Evolutionary conservation across 2,113 vertebrate genomes (phyloP).

Genomic region (Larimichthys polyactis): DNA sequence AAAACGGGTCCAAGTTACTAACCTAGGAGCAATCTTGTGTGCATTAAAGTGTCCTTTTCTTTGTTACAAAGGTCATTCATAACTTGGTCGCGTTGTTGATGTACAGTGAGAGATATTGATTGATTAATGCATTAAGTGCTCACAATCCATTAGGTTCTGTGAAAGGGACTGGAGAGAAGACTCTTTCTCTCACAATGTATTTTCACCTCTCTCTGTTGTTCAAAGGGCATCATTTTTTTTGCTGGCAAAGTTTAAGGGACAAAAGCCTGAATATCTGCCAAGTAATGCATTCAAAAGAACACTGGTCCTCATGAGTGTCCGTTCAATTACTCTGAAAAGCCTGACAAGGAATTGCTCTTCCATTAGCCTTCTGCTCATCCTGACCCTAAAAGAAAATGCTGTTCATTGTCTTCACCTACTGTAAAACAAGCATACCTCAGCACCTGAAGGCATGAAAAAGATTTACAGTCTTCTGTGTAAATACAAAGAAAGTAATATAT

Average conservation of each 20-base stretch:
- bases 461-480: slow-evolving; percentile 16
- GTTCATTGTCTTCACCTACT: slow-evolving; percentile 45
- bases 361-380: slow-evolving; percentile 88
- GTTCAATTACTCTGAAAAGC: slow-evolving; percentile 95
- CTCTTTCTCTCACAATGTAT: slow-evolving; percentile 87
- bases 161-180: slow-evolving; percentile 94
- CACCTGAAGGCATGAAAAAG: slow-evolving; percentile 20
- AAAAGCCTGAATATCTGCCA: slow-evolving; percentile 96
- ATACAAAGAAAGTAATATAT: slow-evolving; percentile 19
- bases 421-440: slow-evolving; percentile 37
- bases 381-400: slow-evolving; percentile 75
- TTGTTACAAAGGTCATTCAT: slow-evolving; percentile 99
- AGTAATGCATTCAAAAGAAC: slow-evolving; percentile 96
- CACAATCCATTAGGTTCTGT: slow-evolving; percentile 99
- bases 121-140: slow-evolving; percentile 99
- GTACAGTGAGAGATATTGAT: slow-evolving; percentile 99
- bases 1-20: slow-evolving; percentile 91
- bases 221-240: slow-evolving; percentile 94
- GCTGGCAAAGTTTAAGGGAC: slow-evolving; percentile 96
- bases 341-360: slow-evolving; percentile 93
- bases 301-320: slow-evolving; percentile 98
- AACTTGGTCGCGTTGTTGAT: slow-evolving; percentile 97
- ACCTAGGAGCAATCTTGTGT: slow-evolving; percentile 94
- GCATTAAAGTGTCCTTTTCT: slow-evolving; percentile 97
- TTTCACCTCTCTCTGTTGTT: slow-evolving; percentile 98